Evolutionary conservation across 2,888 invertebrate genomes (phyloP), one percentile per base, ranked within the genome.

Genomic region (Catocala nupta): DNA sequence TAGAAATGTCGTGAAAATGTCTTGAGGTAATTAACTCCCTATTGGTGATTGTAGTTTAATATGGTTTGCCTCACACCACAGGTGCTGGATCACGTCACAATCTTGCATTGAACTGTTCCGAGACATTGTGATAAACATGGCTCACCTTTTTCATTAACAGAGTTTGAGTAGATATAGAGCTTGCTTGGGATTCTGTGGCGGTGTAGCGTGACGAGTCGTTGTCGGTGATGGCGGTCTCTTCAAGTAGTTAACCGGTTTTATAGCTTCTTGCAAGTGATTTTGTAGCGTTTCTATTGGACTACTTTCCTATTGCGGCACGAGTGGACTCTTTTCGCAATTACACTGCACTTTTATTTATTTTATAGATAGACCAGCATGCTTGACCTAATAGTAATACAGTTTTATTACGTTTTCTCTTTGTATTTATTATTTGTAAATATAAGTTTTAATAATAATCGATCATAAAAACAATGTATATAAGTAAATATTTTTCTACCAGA

Each of bases 21-120:
- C 87, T 92, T 92, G 94, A 94, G 94, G 94, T 94, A 94, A 94
- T 93, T 94, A 93, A 93, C 92, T 93, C 90, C 85, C 91, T 93
- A 92, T 90, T 92, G 93, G 93, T 92, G 93, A 90, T 89, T 88
- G 93, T 92, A 92, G 91, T 85, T 82, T 89, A 90, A 88, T 87
- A 86, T 84, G 89, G 84, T 90, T 91, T 88, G 89, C 87, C 78
- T 84, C 81, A 81, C 81, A 83, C 77, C 75, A 82, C 83, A 86
- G 88, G 86, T 83, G 84, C 78, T 75, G 84, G 81, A 65, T 75
- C 71, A 65, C 72, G 76, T 73, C 63, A 77, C 75, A 71, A 53
- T 73, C 72, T 71, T 63, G 76, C 75, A 64, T 56, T 65, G 52
- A 55, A 65, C 42, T 53, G 69, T 59, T 45, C 61, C 44, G 52